These are phyloP conservation scores for Lonchura striata DNA, from an alignment of 2,113 vertebrate species.

Conservation along the genomic window DNA sequence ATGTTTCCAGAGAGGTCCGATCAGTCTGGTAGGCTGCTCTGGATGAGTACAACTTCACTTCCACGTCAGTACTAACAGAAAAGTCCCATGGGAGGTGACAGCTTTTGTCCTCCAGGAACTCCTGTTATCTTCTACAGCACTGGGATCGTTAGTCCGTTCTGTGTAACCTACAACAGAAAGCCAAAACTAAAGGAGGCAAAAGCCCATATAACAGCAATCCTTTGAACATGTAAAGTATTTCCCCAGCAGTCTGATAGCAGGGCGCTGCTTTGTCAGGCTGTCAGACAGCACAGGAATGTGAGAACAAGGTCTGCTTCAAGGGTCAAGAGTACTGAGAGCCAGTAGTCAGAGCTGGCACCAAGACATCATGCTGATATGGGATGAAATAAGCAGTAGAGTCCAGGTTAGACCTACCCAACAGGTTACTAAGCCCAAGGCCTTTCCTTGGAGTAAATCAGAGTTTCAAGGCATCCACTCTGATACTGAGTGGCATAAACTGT, in stretches of 20 bases:
- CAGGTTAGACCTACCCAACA: background rate
- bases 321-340: accelerated
- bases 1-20: background rate
- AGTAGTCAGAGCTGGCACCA: background rate
- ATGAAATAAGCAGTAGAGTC: background rate
- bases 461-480: background rate
- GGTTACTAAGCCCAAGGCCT: accelerated
- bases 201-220: background rate
- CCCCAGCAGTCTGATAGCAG: background rate
- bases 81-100: background rate
- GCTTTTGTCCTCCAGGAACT: background rate
- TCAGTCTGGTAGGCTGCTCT: background rate
- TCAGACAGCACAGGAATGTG: background rate
- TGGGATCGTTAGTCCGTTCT: background rate
- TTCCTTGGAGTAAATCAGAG: background rate
- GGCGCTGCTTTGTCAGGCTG: accelerated
- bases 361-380: background rate
- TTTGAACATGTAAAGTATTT: background rate
- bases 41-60: background rate
- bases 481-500: background rate
- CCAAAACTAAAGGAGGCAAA: background rate
- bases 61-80: background rate
- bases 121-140: background rate
- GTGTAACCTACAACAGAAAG: background rate
- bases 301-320: background rate